Evolutionary conservation across 2,113 vertebrate species (phyloP).

Genomic region (Phylloscopus trochiloides): DNA sequence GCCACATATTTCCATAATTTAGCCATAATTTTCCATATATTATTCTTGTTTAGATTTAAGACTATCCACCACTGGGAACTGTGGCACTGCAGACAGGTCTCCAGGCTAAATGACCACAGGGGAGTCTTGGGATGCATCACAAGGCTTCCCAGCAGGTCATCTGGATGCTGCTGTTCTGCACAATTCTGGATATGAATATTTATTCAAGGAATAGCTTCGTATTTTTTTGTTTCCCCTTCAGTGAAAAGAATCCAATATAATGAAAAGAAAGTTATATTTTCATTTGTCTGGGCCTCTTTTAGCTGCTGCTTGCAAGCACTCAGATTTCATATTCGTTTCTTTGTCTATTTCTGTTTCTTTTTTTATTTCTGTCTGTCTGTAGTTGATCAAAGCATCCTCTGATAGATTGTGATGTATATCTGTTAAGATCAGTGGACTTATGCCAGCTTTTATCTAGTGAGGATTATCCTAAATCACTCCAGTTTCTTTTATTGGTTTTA

Average conservation of each 20-base stretch:
- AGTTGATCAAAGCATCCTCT: neutral
- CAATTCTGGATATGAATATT: neutral
- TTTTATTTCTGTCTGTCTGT: neutral
- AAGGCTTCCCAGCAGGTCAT: neutral
- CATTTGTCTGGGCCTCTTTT: neutral
- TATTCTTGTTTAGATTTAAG: neutral
- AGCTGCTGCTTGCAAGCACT: neutral
- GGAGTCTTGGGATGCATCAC: neutral
- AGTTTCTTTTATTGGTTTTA: neutral
- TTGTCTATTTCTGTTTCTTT: neutral
- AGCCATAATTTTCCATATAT: neutral
- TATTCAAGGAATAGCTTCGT: neutral
- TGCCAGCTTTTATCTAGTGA: neutral
- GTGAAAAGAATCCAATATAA: neutral
- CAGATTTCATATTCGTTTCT: neutral
- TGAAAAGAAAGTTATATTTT: neutral
- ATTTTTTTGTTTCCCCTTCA: neutral
- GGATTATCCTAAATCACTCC: neutral
- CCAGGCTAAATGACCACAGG: neutral
- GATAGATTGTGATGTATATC: neutral
- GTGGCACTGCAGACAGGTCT: neutral
- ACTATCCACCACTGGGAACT: neutral
- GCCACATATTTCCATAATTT: neutral
- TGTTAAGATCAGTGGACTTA: neutral
- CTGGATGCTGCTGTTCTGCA: accelerated